Percentiles rank a stretch among this genome's conserved stretches.
Evolutionary conservation across 2,113 vertebrate species (phyloP).

Genomic region (Toxotes jaculatrix): DNA sequence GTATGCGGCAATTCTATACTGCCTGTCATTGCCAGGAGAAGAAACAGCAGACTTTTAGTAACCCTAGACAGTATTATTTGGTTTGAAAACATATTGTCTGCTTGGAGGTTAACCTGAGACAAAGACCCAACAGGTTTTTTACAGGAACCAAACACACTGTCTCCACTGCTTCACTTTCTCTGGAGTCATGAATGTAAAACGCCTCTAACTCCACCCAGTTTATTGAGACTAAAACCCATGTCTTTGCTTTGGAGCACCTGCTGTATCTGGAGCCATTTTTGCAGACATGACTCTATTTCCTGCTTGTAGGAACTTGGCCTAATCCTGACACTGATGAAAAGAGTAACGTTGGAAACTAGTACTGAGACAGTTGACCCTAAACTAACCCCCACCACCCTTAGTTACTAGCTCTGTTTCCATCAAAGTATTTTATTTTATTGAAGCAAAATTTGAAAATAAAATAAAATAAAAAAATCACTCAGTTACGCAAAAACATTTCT

Average conservation of each 20-base stretch:
- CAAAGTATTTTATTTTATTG: too few species aligned
- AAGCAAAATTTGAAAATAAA: too few species aligned
- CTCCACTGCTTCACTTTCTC: constrained; percentile 23
- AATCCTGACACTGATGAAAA: background rate
- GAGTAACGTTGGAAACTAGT: background rate
- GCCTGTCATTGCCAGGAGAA: constrained; percentile 34
- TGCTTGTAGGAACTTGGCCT: background rate
- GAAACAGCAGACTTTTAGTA: constrained; percentile 16
- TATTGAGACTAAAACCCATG: background rate
- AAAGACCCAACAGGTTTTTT: constrained; percentile 18
- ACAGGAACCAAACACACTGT: constrained; percentile 19
- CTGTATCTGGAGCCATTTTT: background rate
- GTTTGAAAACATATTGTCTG: constrained; percentile 12
- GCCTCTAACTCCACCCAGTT: background rate
- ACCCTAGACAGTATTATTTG: constrained; percentile 9
- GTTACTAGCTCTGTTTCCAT: too few species aligned
- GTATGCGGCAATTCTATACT: constrained; percentile 28
- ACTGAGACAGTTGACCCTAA: too few species aligned
- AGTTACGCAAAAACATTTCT: too few species aligned
- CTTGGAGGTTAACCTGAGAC: constrained; percentile 23
- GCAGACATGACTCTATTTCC: too few species aligned
- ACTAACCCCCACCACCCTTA: too few species aligned
- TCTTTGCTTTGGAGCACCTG: background rate
- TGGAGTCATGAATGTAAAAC: constrained; percentile 2
- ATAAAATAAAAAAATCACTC: too few species aligned